Evolutionary conservation across 2,797 vertebrate genomes (phyloP).

Genomic region (Peromyscus attwateri): DNA sequence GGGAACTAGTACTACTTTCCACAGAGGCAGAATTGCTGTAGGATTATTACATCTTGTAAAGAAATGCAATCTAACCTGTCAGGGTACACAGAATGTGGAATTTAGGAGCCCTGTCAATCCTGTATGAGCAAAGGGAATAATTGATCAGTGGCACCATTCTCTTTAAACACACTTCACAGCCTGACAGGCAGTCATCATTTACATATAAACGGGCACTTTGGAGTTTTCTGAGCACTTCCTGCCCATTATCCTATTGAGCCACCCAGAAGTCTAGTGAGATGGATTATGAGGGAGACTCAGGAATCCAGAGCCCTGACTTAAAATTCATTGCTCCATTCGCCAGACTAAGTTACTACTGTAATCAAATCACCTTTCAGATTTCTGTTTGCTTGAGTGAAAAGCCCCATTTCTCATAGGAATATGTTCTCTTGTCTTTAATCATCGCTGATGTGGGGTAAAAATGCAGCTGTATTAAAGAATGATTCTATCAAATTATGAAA

Average conservation of each 20-base stretch:
- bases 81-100: slow-evolving; percentile 9
- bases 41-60: background rate
- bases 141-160: slow-evolving; percentile 69
- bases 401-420: slow-evolving; percentile 63
- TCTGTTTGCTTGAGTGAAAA: slow-evolving; percentile 78
- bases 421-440: slow-evolving; percentile 71
- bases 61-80: slow-evolving; percentile 25
- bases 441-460: slow-evolving; percentile 72
- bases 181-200: slow-evolving; percentile 74
- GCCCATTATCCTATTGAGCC: slow-evolving; percentile 59
- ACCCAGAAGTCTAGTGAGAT: slow-evolving; percentile 65
- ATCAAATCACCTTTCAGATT: slow-evolving; percentile 78
- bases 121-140: slow-evolving; percentile 66
- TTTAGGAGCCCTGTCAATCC: slow-evolving; percentile 71
- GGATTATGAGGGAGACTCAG: slow-evolving; percentile 32
- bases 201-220: slow-evolving; percentile 49
- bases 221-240: slow-evolving; percentile 60
- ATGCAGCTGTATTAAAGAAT: slow-evolving; percentile 71
- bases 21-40: background rate
- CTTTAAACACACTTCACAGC: slow-evolving; percentile 70
- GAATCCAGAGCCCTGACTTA: slow-evolving; percentile 6
- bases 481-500: slow-evolving; percentile 59
- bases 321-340: slow-evolving; percentile 56
- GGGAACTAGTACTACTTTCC: background rate
- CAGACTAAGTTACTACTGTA: slow-evolving; percentile 61